phyloP scores from a whole-genome alignment of 2,888 invertebrate species.

The Dicyrtoma fusca region DNA sequence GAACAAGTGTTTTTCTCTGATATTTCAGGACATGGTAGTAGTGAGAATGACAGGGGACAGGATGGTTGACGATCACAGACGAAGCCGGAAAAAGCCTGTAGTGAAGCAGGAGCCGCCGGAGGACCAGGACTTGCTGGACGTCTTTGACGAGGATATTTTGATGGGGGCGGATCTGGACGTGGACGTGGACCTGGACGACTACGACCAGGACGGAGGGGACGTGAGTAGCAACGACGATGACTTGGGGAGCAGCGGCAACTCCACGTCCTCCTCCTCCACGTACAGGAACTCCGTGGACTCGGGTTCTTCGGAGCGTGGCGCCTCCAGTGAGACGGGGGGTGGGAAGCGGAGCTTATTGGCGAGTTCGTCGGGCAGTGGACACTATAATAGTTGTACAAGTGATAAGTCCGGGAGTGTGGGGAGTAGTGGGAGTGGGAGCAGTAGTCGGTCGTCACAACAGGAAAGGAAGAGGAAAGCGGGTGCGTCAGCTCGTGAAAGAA shows the following conservation, averaged over 20 bases:
- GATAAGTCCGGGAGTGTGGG: constrained; percentile 49
- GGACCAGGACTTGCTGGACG: constrained; percentile 43
- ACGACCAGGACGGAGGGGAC: constrained; percentile 48
- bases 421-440: constrained; percentile 38
- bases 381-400: constrained; percentile 44
- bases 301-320: constrained; percentile 33
- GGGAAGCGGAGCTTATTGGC: constrained; percentile 39
- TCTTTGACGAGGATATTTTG: constrained; percentile 54
- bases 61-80: constrained; percentile 50
- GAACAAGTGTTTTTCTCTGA: not conserved
- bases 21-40: constrained; percentile 51
- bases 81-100: constrained; percentile 51
- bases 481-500: constrained; percentile 80
- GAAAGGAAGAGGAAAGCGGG: constrained; percentile 68
- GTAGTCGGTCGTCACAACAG: constrained; percentile 27
- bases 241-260: constrained; percentile 47
- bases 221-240: constrained; percentile 50
- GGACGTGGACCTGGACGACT: constrained; percentile 52
- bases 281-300: constrained; percentile 46
- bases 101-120: constrained; percentile 30
- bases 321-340: constrained; percentile 46
- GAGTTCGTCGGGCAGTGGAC: constrained; percentile 1
- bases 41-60: constrained; percentile 54
- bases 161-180: constrained; percentile 48
- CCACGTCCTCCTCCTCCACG: constrained; percentile 52